phyloP scores from a whole-genome alignment of 1,140 invertebrate species.

The Zaprionus gabonicus region DNA sequence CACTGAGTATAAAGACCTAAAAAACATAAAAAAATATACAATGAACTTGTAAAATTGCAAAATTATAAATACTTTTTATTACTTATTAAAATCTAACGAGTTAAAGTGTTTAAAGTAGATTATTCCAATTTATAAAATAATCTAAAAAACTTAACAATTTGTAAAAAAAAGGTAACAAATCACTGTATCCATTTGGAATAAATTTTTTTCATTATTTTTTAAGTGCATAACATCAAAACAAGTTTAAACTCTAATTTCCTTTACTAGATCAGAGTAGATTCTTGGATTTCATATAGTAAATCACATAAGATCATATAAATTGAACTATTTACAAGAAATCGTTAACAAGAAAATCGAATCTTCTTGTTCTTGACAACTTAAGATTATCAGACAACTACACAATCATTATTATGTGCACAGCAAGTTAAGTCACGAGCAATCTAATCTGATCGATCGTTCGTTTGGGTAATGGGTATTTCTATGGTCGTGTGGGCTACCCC shows the following conservation, averaged over 20 bases:
- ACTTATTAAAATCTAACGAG: not conserved
- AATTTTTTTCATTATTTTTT: no score
- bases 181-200: no score
- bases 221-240: no score
- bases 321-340: not conserved
- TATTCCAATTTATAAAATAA: not conserved
- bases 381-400: not conserved
- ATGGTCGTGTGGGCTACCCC: not conserved
- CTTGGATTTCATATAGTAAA: no score
- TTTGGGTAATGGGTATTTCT: slow-evolving; percentile 14
- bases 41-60: no score
- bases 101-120: no score
- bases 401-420: not conserved
- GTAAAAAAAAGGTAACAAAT: not conserved
- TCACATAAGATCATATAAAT: not conserved
- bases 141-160: not conserved
- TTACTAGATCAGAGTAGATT: no score
- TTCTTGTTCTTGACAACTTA: no score
- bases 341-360: not conserved
- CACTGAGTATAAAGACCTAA: no score
- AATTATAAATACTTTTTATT: not conserved
- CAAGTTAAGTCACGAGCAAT: not conserved
- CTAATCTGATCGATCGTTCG: not conserved
- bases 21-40: no score
- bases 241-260: no score